phyloP scores from a whole-genome alignment of 2,113 vertebrate genomes.

The Platycercus adscitus region DNA sequence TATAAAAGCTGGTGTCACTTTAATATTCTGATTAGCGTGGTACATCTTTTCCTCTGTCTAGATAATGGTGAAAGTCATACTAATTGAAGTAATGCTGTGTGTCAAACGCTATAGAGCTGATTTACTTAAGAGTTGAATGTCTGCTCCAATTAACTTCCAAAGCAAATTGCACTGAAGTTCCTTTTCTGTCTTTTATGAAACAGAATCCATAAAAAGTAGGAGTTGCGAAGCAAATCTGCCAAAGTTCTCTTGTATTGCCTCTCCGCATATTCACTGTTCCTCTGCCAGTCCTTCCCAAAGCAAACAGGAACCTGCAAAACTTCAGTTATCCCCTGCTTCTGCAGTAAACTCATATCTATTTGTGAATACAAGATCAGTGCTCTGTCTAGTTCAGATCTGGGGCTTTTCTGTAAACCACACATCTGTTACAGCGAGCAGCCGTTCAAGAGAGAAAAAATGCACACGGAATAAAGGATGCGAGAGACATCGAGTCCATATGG shows the following conservation, averaged over 20 bases:
- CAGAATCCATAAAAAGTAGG: background rate
- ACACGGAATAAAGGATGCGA: background rate
- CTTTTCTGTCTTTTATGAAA: constrained; percentile 3
- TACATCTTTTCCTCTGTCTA: constrained; percentile 33
- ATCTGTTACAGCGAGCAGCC: background rate
- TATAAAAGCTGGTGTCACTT: constrained; percentile 47
- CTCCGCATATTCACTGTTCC: background rate
- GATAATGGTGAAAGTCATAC: constrained; percentile 56
- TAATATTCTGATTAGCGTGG: constrained; percentile 53
- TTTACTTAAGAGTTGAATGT: constrained; percentile 54
- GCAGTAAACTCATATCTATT: background rate
- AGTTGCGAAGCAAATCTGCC: background rate
- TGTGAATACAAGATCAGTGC: background rate
- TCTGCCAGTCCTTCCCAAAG: background rate
- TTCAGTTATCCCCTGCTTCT: background rate
- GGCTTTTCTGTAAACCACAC: background rate
- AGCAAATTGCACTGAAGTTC: constrained; percentile 1
- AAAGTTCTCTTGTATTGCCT: background rate
- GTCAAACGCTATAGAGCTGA: constrained; percentile 59
- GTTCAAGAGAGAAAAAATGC: background rate
- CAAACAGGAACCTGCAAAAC: background rate
- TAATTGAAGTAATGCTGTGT: constrained; percentile 61
- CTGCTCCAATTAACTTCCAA: constrained; percentile 50
- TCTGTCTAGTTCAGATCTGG: background rate
- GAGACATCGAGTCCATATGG: background rate